Percentiles rank a stretch among this genome's conserved stretches.
These are phyloP conservation scores for Slavum lentiscoides DNA, from an alignment of 2,888 invertebrate species.

Conservation along the genomic window DNA sequence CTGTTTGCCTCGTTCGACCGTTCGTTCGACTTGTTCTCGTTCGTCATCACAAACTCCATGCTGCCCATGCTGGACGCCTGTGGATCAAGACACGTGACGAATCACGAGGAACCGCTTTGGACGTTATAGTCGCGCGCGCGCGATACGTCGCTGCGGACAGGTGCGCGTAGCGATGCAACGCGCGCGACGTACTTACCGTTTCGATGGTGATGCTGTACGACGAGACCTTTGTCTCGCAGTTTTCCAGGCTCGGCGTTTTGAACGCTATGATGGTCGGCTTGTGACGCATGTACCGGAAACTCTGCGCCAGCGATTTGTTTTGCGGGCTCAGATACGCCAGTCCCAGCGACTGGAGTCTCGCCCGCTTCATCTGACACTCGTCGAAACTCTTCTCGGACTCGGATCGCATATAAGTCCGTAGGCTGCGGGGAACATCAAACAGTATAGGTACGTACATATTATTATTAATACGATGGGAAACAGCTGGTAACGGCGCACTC, in stretches of 20 bases:
- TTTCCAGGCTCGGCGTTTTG: constrained; percentile 79
- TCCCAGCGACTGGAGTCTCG: constrained; percentile 69
- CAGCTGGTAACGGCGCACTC: constrained; percentile 60
- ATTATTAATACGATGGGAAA: too few relatives aligned
- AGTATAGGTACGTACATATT: not conserved
- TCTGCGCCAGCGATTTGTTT: constrained; percentile 78
- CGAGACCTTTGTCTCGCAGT: constrained; percentile 67
- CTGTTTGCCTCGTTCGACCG: constrained; percentile 42
- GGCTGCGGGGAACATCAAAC: constrained; percentile 58
- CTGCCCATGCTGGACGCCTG: constrained; percentile 50
- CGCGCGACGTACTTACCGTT: constrained; percentile 15
- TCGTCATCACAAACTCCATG: constrained; percentile 59
- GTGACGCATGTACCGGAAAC: constrained; percentile 86
- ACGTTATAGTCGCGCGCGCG: too few relatives aligned
- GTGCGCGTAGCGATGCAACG: not conserved
- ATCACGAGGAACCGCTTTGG: not conserved
- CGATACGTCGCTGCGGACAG: too few relatives aligned
- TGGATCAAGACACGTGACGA: too few relatives aligned
- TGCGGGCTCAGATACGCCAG: constrained; percentile 75
- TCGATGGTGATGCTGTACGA: constrained; percentile 45
- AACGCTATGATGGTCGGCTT: constrained; percentile 88
- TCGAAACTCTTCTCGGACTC: constrained; percentile 80
- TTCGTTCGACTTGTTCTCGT: constrained; percentile 56
- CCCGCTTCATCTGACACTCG: constrained; percentile 68
- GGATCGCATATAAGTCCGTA: constrained; percentile 73